Conservation (phyloP, 2,113 vertebrate species). For the Dicrurus megarhynchus region DNA sequence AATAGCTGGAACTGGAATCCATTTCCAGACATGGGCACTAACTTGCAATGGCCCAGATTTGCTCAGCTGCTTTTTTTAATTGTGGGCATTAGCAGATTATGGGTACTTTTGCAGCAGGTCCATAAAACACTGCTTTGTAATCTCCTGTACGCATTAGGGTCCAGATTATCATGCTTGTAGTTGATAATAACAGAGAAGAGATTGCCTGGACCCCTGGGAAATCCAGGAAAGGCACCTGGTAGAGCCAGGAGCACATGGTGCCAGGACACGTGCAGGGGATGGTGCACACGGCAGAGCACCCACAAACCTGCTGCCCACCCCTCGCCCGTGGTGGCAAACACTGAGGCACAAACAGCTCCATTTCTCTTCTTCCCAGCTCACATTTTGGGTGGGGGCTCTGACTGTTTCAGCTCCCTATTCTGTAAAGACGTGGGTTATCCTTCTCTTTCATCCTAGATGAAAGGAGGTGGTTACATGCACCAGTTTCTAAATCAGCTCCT, state of each 20-base stretch:
- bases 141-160: background rate
- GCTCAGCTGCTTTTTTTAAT: background rate
- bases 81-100: constrained; percentile 11
- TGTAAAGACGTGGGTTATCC: background rate
- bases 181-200: background rate
- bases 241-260: background rate
- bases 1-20: background rate
- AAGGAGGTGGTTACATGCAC: constrained; percentile 45
- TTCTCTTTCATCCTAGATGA: constrained; percentile 61
- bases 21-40: background rate
- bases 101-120: background rate
- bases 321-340: accelerated
- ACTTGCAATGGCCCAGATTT: background rate
- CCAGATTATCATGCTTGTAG: constrained; percentile 35
- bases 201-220: constrained; percentile 20
- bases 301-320: background rate
- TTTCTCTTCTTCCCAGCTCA: background rate
- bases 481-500: constrained; percentile 41
- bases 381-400: background rate
- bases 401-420: background rate
- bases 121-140: constrained; percentile 22
- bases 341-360: background rate
- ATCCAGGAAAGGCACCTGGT: background rate
- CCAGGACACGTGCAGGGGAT: background rate
- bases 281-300: background rate